phyloP scores from a whole-genome alignment of 2,888 invertebrate species.

The Zonitis immaculata region DNA sequence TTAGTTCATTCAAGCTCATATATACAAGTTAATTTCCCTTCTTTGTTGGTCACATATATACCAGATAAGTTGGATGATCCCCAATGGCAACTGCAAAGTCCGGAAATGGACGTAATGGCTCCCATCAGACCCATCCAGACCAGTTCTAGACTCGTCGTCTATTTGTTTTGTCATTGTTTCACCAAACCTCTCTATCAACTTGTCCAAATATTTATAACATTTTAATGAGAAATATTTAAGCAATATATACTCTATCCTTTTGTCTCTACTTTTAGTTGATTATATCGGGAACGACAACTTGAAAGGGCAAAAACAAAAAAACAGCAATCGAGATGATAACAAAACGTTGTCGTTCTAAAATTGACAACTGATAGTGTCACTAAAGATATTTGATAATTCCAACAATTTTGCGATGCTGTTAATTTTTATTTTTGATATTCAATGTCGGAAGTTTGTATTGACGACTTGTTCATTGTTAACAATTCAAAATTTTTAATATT shows the following conservation, averaged over 20 bases:
- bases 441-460: too few relatives aligned
- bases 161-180: slow-evolving; percentile 41
- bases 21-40: slow-evolving; percentile 42
- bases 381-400: slow-evolving; percentile 5
- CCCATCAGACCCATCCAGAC: slow-evolving; percentile 42
- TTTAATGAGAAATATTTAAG: neutral
- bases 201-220: neutral
- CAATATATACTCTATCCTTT: neutral
- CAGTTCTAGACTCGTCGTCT: slow-evolving; percentile 31
- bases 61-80: slow-evolving; percentile 39
- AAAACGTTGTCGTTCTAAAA: neutral
- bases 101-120: slow-evolving; percentile 47
- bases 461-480: too few relatives aligned
- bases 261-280: neutral
- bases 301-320: neutral
- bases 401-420: neutral
- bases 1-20: slow-evolving; percentile 28
- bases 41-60: slow-evolving; percentile 32
- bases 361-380: slow-evolving; percentile 3
- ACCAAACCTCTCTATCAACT: slow-evolving; percentile 16
- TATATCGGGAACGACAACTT: neutral
- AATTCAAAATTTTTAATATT: neutral
- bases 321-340: slow-evolving; percentile 6
- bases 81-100: slow-evolving; percentile 35
- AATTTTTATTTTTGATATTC: too few relatives aligned